Evolutionary conservation across 2,888 invertebrate species (phyloP).

Genomic region (Imbricaverruca yamaguchii): DNA sequence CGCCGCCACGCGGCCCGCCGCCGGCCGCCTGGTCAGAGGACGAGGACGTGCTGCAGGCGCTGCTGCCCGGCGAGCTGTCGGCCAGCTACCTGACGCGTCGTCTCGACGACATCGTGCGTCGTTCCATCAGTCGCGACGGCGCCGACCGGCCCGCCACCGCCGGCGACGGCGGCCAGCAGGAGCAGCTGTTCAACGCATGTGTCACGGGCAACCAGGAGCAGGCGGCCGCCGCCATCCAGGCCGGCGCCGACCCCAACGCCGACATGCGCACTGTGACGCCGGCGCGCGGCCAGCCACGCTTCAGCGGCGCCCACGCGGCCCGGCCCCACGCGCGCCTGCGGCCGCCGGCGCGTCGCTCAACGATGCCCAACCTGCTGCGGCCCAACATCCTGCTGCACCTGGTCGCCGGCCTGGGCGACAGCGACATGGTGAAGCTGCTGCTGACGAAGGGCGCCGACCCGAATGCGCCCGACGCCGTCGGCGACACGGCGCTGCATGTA

Average conservation of each 20-base stretch:
- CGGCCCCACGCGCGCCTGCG: background rate
- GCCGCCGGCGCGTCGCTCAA: background rate
- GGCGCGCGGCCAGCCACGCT: background rate
- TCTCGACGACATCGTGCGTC: background rate
- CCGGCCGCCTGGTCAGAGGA: background rate
- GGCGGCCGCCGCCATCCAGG: background rate
- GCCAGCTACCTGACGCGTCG: background rate
- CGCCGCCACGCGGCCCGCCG: background rate
- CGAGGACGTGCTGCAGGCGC: slow-evolving; percentile 4
- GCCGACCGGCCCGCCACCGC: background rate
- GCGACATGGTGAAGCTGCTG: background rate
- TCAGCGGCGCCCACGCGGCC: background rate
- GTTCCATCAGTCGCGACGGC: background rate
- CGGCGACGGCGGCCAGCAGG: background rate
- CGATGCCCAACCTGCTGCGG: background rate
- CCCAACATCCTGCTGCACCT: slow-evolving; percentile 1
- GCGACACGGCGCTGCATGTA: background rate
- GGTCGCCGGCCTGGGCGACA: background rate
- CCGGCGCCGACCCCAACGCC: slow-evolving; percentile 21
- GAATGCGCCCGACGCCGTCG: background rate
- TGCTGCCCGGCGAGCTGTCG: slow-evolving; percentile 12
- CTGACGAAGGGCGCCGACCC: background rate
- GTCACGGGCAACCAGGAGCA: background rate
- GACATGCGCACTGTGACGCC: background rate
- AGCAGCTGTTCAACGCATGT: background rate